A percentile compares a stretch with the other conserved stretches of the same genome.
phyloP scores from a whole-genome alignment of 2,113 vertebrate genomes.

The Speoplatyrhinus poulsoni region DNA sequence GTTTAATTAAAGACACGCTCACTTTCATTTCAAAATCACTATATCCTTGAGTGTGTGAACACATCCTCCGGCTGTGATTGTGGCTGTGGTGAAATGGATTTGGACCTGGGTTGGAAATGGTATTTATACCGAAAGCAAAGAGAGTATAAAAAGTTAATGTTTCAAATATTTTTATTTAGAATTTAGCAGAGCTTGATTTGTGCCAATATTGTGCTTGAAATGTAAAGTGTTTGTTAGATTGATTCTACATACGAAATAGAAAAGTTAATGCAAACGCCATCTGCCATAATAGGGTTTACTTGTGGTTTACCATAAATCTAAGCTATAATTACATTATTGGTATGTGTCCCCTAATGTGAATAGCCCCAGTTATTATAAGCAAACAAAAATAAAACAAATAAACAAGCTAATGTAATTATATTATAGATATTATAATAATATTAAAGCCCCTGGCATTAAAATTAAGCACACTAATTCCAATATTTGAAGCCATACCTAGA shows the following conservation, averaged over 20 bases:
- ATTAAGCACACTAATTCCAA: slow-evolving; percentile 28
- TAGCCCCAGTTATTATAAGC: too few relatives aligned
- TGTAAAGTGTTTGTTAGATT: too few relatives aligned
- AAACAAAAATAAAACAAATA: background rate
- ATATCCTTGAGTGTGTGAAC: slow-evolving; percentile 26
- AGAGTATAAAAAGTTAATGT: slow-evolving; percentile 18
- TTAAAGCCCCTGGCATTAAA: background rate
- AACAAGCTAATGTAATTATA: too few relatives aligned
- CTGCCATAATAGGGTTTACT: too few relatives aligned
- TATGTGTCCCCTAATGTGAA: too few relatives aligned
- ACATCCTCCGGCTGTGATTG: slow-evolving; percentile 23
- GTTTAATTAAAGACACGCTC: background rate
- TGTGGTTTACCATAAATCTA: too few relatives aligned
- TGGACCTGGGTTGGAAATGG: slow-evolving; percentile 11
- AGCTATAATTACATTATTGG: too few relatives aligned
- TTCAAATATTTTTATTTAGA: slow-evolving; percentile 36
- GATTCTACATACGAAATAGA: too few relatives aligned
- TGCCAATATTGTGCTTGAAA: background rate
- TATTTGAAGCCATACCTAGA: slow-evolving; percentile 34
- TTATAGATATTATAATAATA: too few relatives aligned
- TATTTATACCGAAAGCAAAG: slow-evolving; percentile 16
- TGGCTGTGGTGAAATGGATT: slow-evolving; percentile 8
- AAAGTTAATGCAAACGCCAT: too few relatives aligned
- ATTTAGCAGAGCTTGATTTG: slow-evolving; percentile 12
- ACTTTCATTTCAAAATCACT: slow-evolving; percentile 41